Percentiles rank a stretch among this genome's conserved stretches.
Conservation (phyloP, 2,888 invertebrate species). For the Dolomedes plantarius region DNA sequence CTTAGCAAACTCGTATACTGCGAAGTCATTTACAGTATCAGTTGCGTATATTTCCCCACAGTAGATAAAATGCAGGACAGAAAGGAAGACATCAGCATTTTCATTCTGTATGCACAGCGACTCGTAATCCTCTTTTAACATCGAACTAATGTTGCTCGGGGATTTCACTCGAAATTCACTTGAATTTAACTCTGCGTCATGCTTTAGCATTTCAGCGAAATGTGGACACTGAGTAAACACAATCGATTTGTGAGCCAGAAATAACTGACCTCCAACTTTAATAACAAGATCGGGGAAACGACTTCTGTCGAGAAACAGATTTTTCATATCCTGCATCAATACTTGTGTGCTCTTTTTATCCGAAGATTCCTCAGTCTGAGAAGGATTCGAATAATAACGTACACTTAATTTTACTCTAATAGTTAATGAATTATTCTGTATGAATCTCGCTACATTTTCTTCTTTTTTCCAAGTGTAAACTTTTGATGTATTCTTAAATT, state of each 20-base stretch:
- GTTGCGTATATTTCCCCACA: neutral
- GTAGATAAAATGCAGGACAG: constrained; percentile 4
- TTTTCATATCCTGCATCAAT: neutral
- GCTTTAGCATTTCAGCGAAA: neutral
- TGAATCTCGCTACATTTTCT: neutral
- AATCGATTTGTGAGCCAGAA: constrained; percentile 3
- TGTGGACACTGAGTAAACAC: neutral
- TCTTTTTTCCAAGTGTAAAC: neutral
- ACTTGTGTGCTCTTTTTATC: neutral
- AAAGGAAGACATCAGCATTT: neutral
- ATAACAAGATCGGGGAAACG: neutral
- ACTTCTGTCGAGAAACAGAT: neutral
- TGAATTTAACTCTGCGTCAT: neutral
- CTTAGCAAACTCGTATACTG: neutral
- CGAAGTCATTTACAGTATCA: neutral
- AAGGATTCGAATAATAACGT: neutral
- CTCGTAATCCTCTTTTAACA: neutral
- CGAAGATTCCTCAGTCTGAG: neutral
- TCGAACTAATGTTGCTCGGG: neutral
- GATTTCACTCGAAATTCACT: neutral
- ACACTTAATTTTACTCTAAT: constrained; percentile 3
- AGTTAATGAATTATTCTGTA: constrained; percentile 4
- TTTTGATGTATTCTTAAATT: neutral
- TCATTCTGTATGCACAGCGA: neutral
- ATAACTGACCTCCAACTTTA: neutral